Conservation (phyloP, 1,140 invertebrate species). For the Zaprionus africanus region DNA sequence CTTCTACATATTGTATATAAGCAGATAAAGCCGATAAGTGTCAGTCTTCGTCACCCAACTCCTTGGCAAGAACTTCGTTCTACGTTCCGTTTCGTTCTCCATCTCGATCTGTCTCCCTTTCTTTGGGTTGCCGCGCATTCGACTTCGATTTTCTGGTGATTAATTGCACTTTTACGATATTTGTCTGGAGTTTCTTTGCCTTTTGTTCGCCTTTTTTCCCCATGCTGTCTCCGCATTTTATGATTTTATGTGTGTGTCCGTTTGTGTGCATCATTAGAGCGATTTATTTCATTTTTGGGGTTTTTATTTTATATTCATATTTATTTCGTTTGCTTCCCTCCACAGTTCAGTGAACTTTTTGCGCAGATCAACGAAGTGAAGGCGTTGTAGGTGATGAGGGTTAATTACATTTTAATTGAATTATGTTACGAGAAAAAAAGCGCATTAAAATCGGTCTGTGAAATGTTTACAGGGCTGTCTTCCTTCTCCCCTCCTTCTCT, state of each 20-base stretch:
- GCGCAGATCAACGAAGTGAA: slow-evolving; percentile 26
- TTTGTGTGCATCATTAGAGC: slow-evolving; percentile 66
- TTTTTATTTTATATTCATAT: slow-evolving; percentile 31
- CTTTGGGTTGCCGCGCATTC: slow-evolving; percentile 18
- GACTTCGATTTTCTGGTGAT: slow-evolving; percentile 66
- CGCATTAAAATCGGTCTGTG: not conserved
- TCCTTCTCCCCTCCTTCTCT: not conserved
- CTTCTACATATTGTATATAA: slow-evolving; percentile 35
- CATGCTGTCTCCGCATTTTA: slow-evolving; percentile 62
- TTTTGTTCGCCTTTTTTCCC: slow-evolving; percentile 56
- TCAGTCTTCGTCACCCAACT: slow-evolving; percentile 52
- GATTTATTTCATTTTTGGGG: slow-evolving; percentile 58
- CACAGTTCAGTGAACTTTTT: slow-evolving; percentile 67
- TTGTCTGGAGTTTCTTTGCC: slow-evolving; percentile 54
- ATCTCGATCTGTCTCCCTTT: slow-evolving; percentile 16
- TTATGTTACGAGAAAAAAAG: slow-evolving; percentile 20
- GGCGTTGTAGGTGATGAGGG: slow-evolving; percentile 28
- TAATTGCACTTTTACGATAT: slow-evolving; percentile 78
- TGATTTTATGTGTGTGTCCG: slow-evolving; percentile 54
- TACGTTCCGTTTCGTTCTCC: not conserved
- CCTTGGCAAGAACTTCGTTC: slow-evolving; percentile 8
- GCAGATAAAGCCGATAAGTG: slow-evolving; percentile 78
- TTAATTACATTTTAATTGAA: slow-evolving; percentile 49
- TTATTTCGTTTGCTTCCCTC: slow-evolving; percentile 14
- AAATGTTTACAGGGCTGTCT: not conserved